These are phyloP conservation scores for Aurelia sp. DNA, from an alignment of 30 jellyfish, hydroid and myxozoan species.

Conservation along the genomic window DNA sequence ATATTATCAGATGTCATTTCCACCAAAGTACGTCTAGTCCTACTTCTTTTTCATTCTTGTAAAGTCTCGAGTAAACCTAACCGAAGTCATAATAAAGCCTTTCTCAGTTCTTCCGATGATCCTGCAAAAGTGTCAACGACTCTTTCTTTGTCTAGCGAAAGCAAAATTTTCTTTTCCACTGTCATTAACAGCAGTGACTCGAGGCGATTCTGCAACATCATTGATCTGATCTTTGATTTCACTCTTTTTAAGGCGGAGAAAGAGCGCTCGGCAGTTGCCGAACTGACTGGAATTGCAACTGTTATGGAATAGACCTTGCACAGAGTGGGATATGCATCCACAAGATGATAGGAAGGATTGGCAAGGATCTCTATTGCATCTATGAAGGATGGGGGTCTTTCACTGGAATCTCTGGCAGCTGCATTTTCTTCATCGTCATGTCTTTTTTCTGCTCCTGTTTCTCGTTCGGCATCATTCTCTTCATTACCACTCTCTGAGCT, in stretches of 20 bases:
- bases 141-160: constrained; percentile 21
- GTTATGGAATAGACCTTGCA: constrained; percentile 46
- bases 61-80: not conserved
- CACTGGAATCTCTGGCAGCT: constrained; percentile 6
- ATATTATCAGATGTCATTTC: no score
- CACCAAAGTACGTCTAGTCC: no score
- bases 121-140: constrained; percentile 17
- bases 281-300: constrained; percentile 57
- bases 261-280: constrained; percentile 57
- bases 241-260: constrained; percentile 48
- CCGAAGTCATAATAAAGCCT: constrained; percentile 2
- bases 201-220: constrained; percentile 52
- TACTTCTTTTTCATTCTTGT: no score
- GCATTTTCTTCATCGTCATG: constrained; percentile 10
- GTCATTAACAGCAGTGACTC: constrained; percentile 45
- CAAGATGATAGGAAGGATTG: constrained; percentile 48
- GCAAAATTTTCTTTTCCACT: constrained; percentile 29
- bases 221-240: constrained; percentile 25
- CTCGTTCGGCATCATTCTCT: constrained; percentile 15
- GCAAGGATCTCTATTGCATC: constrained; percentile 51
- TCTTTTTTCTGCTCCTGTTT: constrained; percentile 2
- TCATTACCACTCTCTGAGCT: constrained; percentile 24
- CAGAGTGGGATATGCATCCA: constrained; percentile 48
- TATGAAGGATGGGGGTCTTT: constrained; percentile 14
- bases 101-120: constrained; percentile 26